Evolutionary conservation across 2,888 invertebrate genomes (phyloP).

Genomic region (Ormyrus thymus): DNA sequence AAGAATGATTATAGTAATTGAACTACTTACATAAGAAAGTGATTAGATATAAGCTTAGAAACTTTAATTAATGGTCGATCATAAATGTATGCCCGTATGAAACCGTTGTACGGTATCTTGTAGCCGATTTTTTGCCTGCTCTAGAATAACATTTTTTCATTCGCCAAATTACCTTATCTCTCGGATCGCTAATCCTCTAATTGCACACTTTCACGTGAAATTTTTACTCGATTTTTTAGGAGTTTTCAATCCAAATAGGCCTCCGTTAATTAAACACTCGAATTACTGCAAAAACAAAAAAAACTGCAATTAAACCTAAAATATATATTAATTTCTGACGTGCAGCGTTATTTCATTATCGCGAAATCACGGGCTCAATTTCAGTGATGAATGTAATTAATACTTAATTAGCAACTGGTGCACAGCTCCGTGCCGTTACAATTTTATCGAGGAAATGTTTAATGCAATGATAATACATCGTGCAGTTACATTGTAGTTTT

Average conservation of each 20-base stretch:
- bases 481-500: constrained; percentile 17
- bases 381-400: too few relatives aligned
- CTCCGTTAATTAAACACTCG: too few relatives aligned
- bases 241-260: neutral
- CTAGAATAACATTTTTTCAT: neutral
- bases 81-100: neutral
- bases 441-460: constrained; percentile 17
- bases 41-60: constrained; percentile 21
- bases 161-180: neutral
- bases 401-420: too few relatives aligned
- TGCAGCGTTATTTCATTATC: too few relatives aligned
- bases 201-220: constrained; percentile 2
- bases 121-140: neutral
- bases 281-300: too few relatives aligned
- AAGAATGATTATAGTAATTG: constrained; percentile 18
- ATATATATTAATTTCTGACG: too few relatives aligned
- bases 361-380: too few relatives aligned
- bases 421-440: constrained; percentile 17
- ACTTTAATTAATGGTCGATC: constrained; percentile 12
- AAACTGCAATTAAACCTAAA: too few relatives aligned
- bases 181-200: constrained; percentile 12
- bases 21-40: constrained; percentile 24
- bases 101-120: constrained; percentile 2
- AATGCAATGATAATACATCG: constrained; percentile 13
- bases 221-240: neutral